Percentiles rank a stretch among this genome's conserved stretches.
phyloP scores from a whole-genome alignment of 2,888 invertebrate genomes.

The Platerodrilus igneus region DNA sequence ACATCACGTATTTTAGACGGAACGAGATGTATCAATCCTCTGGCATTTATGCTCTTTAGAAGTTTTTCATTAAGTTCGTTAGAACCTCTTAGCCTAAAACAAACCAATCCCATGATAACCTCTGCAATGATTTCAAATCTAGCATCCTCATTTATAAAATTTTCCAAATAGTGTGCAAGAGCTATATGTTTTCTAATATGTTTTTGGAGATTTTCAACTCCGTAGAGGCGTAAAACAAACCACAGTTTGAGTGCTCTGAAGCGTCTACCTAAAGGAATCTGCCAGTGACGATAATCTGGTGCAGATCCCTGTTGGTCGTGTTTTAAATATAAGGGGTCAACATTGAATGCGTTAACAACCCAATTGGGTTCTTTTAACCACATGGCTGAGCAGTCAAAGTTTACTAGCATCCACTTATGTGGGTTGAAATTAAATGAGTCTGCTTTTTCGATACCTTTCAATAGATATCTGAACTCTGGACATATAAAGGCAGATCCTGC shows the following conservation, averaged over 20 bases:
- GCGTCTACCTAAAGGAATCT: conserved; percentile 89
- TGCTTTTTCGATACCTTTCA: conserved; percentile 83
- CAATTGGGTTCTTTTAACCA: conserved; percentile 89
- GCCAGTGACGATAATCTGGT: conserved; percentile 96
- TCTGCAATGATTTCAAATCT: conserved; percentile 88
- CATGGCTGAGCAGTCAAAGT: conserved; percentile 98
- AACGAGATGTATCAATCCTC: conserved; percentile 88
- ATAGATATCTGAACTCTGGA: conserved; percentile 87
- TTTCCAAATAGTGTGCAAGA: conserved; percentile 84
- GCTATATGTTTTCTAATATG: conserved; percentile 81
- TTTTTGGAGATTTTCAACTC: conserved; percentile 80
- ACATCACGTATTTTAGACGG: conserved; percentile 81
- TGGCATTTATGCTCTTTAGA: conserved; percentile 79
- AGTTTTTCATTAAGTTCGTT: conserved; percentile 81
- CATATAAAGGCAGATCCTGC: conserved; percentile 96
- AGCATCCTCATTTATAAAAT: conserved; percentile 66
- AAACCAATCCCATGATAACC: conserved; percentile 93
- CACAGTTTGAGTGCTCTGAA: conserved; percentile 91
- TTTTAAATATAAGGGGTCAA: conserved; percentile 94
- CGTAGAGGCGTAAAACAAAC: conserved; percentile 90
- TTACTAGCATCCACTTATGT: conserved; percentile 99
- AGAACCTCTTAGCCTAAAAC: conserved; percentile 85
- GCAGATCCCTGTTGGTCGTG: conserved; percentile 87
- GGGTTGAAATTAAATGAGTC: conserved; percentile 99
- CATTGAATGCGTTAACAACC: conserved; percentile 93